A percentile compares a stretch with the other conserved stretches of the same genome.
Evolutionary conservation across 2,797 vertebrate genomes (phyloP).

Genomic region (Lacerta agilis): DNA sequence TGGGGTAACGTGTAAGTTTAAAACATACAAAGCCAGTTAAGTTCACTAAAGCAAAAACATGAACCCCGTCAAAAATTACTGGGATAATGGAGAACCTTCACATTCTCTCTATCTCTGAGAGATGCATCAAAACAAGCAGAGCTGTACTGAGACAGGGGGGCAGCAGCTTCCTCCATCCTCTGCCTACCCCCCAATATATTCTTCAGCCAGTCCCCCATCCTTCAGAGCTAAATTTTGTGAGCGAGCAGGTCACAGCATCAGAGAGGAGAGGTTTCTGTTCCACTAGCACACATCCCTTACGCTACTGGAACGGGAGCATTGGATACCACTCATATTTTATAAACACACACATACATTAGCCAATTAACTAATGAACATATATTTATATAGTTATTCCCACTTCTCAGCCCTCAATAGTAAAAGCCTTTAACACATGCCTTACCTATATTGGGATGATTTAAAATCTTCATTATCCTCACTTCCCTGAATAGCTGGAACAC

Average conservation of each 20-base stretch:
- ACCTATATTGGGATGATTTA: constrained; percentile 99
- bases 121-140: no score
- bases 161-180: no score
- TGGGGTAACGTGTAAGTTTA: neutral
- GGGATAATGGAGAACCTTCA: neutral
- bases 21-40: neutral
- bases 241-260: no score
- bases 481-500: constrained; percentile 97
- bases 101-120: neutral
- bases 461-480: constrained; percentile 99
- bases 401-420: constrained; percentile 30
- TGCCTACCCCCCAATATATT: no score
- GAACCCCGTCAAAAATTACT: neutral
- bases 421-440: constrained; percentile 62
- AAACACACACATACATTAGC: neutral
- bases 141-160: no score
- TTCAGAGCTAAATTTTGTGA: no score
- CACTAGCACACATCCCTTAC: no score
- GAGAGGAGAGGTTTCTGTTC: no score
- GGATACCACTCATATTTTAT: neutral
- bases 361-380: constrained; percentile 1
- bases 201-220: no score
- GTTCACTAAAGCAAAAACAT: neutral
- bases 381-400: neutral
- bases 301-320: no score